phyloP scores from a whole-genome alignment of 2,888 invertebrate species.

The Patella ulyssiponensis region DNA sequence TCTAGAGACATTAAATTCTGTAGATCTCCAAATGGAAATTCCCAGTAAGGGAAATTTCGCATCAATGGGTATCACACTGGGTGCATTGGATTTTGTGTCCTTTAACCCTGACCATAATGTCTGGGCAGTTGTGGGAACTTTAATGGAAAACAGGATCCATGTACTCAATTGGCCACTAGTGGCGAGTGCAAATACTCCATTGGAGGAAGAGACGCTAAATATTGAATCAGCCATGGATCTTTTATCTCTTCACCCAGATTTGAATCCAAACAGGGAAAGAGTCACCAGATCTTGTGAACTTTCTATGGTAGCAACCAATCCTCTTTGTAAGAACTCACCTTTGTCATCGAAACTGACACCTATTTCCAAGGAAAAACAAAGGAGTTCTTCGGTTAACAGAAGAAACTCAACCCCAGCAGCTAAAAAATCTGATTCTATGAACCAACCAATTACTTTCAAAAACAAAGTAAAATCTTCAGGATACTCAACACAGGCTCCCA shows the following conservation, averaged over 20 bases:
- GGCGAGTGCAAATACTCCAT: not conserved
- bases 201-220: not conserved
- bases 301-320: constrained; percentile 37
- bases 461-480: constrained; percentile 68
- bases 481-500: constrained; percentile 56
- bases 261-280: not conserved
- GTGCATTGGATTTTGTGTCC: not conserved
- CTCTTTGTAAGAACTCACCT: constrained; percentile 59
- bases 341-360: constrained; percentile 60
- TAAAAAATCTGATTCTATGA: constrained; percentile 33
- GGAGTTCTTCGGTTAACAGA: not conserved
- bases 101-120: constrained; percentile 11
- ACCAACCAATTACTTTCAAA: constrained; percentile 67
- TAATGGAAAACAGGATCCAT: constrained; percentile 34
- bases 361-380: constrained; percentile 30
- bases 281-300: constrained; percentile 4
- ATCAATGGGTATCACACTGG: not conserved
- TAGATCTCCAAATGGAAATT: constrained; percentile 48
- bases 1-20: constrained; percentile 47
- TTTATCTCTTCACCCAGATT: not conserved
- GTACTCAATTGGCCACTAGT: constrained; percentile 28
- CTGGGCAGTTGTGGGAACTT: constrained; percentile 31
- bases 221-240: not conserved
- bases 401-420: constrained; percentile 37
- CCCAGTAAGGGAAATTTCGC: constrained; percentile 6